Conservation (phyloP, 2,888 invertebrate species). For the Agriopis aurantiaria region DNA sequence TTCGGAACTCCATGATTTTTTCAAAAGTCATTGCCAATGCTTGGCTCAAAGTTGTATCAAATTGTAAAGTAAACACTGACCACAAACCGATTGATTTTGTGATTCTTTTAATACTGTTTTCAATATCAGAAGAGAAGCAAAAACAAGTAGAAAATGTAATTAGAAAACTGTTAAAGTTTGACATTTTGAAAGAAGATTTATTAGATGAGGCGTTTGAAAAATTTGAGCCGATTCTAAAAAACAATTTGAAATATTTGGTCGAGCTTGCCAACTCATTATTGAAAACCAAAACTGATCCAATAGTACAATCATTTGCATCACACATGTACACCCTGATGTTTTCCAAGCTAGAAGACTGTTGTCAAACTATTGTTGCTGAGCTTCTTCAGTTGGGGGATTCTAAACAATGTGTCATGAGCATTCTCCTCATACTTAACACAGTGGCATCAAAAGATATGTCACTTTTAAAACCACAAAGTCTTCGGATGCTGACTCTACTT, state of each 20-base stretch:
- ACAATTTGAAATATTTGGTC: conserved; percentile 84
- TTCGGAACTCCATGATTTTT: conserved; percentile 85
- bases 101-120: conserved; percentile 88
- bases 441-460: conserved; percentile 74
- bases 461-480: conserved; percentile 85
- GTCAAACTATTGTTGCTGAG: conserved; percentile 74
- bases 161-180: conserved; percentile 87
- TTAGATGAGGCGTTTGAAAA: conserved; percentile 85
- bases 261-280: conserved; percentile 86
- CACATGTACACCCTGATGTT: conserved; percentile 86
- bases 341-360: conserved; percentile 70
- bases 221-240: conserved; percentile 84
- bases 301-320: conserved; percentile 86
- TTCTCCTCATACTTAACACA: conserved; percentile 72
- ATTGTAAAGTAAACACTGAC: conserved; percentile 78
- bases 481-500: conserved; percentile 88
- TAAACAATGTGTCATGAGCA: conserved; percentile 72
- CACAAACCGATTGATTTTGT: conserved; percentile 90
- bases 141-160: conserved; percentile 87
- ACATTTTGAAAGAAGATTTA: conserved; percentile 86
- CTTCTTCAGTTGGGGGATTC: conserved; percentile 73
- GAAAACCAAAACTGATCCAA: conserved; percentile 77
- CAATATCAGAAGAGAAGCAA: conserved; percentile 87
- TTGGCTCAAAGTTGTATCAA: conserved; percentile 86
- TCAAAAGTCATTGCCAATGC: conserved; percentile 85